Evolutionary conservation across 2,888 invertebrate species (phyloP), one percentile per base, ranked within the genome.

Genomic region (Plebejus anna): DNA sequence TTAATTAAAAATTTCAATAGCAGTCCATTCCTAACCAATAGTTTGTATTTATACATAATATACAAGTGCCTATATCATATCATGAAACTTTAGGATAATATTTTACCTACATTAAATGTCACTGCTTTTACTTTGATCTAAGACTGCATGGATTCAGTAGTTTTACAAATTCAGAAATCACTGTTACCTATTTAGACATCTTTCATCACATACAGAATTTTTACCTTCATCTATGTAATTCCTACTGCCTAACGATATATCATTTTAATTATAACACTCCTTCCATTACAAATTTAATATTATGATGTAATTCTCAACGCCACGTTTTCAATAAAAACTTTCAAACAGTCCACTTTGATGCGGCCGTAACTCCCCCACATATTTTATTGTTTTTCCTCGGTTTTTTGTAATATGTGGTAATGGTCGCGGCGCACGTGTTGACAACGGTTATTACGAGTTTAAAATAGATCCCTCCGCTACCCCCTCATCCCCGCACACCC

Each of bases 391-490:
- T 94, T 91, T 92, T 90, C 90, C 88, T 87, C 79, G 87, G 88
- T 90, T 93, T 94, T 93, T 92, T 92, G 92, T 94, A 94, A 94
- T 94, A 94, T 92, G 93, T 91, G 93, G 91, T 94, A 94, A 94
- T 94, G 92, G 92, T 87, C 88, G 88, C 83, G 87, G 87, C 94
- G 93, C 92, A 93, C 92, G 92, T 94, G 94, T 87, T 87, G 92
- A 87, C 90, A 88, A 88, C 88, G 88, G 90, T 91, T 94, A 90
- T 91, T 92, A 94, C 88, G 94, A 91, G 93, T 94, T 94, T 92
- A 94, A 94, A 94, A 94, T 94, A 94, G 91, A 66, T 66, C 94
- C 89, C 82, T 84, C 85, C 88, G 88, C 88, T 89, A 85, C 84
- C 85, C 83, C 81, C 81, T 81, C 82, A 78, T 81, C 85, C 84